Evolutionary conservation across 2,888 invertebrate species (phyloP).

Genomic region (Ernsta delagoae): DNA sequence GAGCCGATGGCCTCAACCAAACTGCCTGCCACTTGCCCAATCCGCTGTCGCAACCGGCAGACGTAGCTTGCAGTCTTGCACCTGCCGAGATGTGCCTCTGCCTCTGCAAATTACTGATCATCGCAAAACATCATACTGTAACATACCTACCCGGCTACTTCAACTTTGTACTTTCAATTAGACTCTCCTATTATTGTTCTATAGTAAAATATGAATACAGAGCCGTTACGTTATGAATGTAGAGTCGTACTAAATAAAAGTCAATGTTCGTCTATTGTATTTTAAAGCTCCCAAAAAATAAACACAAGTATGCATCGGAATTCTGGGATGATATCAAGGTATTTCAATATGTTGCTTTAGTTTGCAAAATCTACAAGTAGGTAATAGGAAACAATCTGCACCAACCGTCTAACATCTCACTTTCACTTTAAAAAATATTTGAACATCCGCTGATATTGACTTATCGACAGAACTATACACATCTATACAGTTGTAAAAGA

Average conservation of each 20-base stretch:
- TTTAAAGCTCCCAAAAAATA: no score
- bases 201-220: conserved; percentile 11
- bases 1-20: conserved; percentile 74
- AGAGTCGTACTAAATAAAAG: background rate
- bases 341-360: background rate
- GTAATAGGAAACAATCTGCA: conserved; percentile 1
- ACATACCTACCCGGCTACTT: conserved; percentile 42
- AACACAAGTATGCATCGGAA: no score
- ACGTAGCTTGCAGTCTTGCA: conserved; percentile 68
- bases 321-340: no score
- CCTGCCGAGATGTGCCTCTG: conserved; percentile 73
- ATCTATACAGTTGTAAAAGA: conserved; percentile 41
- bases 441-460: conserved; percentile 42
- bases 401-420: conserved; percentile 39
- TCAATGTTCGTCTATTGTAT: background rate
- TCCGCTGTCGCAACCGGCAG: conserved; percentile 78
- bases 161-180: conserved; percentile 35
- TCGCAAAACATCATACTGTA: conserved; percentile 59
- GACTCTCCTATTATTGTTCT: conserved; percentile 17
- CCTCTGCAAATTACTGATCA: conserved; percentile 65
- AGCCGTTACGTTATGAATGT: background rate
- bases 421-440: conserved; percentile 52
- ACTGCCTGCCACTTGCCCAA: conserved; percentile 74
- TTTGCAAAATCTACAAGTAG: background rate
- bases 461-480: conserved; percentile 11